Evolutionary conservation across 2,888 invertebrate genomes (phyloP), one percentile per base, ranked within the genome.

Genomic region (Coenonympha glycerion): DNA sequence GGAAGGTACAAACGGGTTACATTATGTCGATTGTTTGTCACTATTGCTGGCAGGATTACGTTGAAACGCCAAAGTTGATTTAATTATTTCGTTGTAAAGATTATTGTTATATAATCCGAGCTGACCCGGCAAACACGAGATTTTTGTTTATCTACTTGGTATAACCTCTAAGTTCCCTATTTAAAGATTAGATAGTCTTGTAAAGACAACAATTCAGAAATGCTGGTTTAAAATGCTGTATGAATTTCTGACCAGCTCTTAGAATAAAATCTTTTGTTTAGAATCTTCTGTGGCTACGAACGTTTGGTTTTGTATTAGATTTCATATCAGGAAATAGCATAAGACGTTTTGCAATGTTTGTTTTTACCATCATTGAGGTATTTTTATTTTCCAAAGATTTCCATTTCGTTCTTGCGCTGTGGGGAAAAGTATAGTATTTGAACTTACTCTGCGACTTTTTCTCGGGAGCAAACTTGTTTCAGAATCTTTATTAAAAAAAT

Each of bases 281-380:
- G n/a, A n/a, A n/a, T n/a, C n/a, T n/a, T n/a, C n/a, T n/a, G n/a
- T n/a, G n/a, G n/a, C n/a, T n/a, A n/a, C 53, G 48, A 47, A 28
- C 42, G 52, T 59, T 49, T 46, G 45, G 56, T 56, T 53, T 47
- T 47, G 53, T 50, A 49, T 51, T 44, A 52, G 45, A 48, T 40
- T 37, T 50, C 51, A 48, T n/a, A 22, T 44, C 21, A 31, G 41
- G 28, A 54, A 42, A 26, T 36, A 13, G 28, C 34, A 22, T 45
- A 37, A 49, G 46, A 40, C 36, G 33, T 41, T 51, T 46, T 26
- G 22, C 31, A n/a, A 18, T 36, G 46, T 49, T 49, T 53, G 26
- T 40, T 53, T 51, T 45, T 45, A 34, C 15, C 45, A 34, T 34
- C 34, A 5, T 33, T 21, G n/a, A n/a, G n/a, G n/a, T 44, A 34